These are phyloP conservation scores for Pseudomyrmex dendroicus DNA, from an alignment of 1,140 invertebrate species.

Conservation along the genomic window DNA sequence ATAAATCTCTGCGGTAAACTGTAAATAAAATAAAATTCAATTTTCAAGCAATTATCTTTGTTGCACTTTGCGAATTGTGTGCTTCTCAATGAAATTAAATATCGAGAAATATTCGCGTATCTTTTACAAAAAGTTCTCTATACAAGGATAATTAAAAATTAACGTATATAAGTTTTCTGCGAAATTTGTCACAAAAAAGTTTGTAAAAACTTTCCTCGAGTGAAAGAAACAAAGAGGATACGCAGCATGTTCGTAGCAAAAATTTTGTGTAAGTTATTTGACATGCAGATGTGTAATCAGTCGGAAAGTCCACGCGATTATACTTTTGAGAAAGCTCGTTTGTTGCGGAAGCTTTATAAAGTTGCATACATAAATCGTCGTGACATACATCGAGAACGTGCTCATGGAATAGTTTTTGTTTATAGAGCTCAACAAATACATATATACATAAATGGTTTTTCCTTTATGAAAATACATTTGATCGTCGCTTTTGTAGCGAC, in stretches of 20 bases:
- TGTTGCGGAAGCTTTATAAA: background rate
- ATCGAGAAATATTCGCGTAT: background rate
- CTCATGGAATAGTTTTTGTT: background rate
- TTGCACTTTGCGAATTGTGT: background rate
- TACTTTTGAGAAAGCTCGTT: background rate
- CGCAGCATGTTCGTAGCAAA: too few species aligned
- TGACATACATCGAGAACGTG: background rate
- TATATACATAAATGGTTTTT: background rate
- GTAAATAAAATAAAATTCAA: too few species aligned
- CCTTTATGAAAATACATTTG: background rate
- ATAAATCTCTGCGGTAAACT: too few species aligned
- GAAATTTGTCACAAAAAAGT: background rate
- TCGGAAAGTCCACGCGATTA: background rate
- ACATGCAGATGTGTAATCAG: background rate
- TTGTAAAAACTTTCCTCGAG: background rate
- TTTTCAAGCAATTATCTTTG: too few species aligned
- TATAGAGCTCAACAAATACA: background rate
- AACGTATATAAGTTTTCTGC: background rate
- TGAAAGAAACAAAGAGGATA: background rate
- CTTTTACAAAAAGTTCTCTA: background rate
- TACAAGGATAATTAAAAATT: constrained; percentile 15
- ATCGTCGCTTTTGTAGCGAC: background rate
- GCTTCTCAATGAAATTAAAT: too few species aligned
- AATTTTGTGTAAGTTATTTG: constrained; percentile 20
- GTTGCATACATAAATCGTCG: background rate